Evolutionary conservation across 2,797 vertebrate species (phyloP).

Genomic region (Mormyrus proboscirostris): DNA sequence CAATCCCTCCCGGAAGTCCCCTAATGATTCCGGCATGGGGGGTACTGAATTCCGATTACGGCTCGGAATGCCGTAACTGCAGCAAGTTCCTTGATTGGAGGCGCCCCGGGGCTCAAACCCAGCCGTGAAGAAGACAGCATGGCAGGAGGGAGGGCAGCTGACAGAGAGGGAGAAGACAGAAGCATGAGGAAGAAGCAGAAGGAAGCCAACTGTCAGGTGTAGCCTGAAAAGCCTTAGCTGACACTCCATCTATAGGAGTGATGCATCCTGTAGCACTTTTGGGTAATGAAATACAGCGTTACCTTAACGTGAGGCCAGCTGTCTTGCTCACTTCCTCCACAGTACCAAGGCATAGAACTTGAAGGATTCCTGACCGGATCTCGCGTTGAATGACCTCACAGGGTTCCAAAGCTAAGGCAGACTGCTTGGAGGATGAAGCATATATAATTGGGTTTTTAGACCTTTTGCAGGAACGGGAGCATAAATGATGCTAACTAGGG

Average conservation of each 20-base stretch:
- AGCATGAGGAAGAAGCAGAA: neutral
- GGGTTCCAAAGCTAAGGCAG: neutral
- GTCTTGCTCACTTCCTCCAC: neutral
- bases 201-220: neutral
- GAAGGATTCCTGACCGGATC: neutral
- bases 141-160: neutral
- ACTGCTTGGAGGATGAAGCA: neutral
- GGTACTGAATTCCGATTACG: constrained; percentile 30
- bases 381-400: neutral
- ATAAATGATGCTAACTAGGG: neutral
- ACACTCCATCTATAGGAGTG: neutral
- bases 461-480: neutral
- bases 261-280: neutral
- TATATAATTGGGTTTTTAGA: neutral
- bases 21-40: constrained; percentile 33
- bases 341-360: neutral
- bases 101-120: constrained; percentile 16
- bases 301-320: neutral
- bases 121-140: neutral
- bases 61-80: neutral
- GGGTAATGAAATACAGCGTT: neutral
- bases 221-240: neutral
- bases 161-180: neutral
- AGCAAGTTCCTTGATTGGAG: constrained; percentile 23
- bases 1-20: constrained; percentile 33